Evolutionary conservation across 2,888 invertebrate species (phyloP).

Genomic region (Gasteruption jaculator): DNA sequence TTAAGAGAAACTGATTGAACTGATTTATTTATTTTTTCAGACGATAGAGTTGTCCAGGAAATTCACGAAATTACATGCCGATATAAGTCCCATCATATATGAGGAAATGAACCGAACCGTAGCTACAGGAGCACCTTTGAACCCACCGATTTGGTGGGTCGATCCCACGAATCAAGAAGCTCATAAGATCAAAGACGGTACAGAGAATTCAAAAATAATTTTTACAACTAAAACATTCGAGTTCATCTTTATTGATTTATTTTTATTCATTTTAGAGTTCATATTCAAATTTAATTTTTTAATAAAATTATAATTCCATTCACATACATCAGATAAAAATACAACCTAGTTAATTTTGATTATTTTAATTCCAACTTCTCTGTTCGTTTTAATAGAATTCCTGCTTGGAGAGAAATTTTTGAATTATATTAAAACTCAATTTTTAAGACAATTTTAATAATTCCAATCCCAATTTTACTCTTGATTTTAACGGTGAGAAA

Average conservation of each 20-base stretch:
- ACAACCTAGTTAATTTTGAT: neutral
- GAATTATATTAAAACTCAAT: too few species aligned
- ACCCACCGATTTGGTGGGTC: slow-evolving; percentile 83
- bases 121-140: slow-evolving; percentile 65
- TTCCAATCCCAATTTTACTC: too few species aligned
- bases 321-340: slow-evolving; percentile 5
- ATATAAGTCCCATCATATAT: slow-evolving; percentile 60
- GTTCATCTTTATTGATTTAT: neutral
- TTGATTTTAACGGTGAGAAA: too few species aligned
- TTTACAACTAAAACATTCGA: neutral
- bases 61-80: slow-evolving; percentile 64
- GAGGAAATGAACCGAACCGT: slow-evolving; percentile 61
- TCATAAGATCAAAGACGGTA: slow-evolving; percentile 50
- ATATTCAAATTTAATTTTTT: neutral
- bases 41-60: slow-evolving; percentile 61
- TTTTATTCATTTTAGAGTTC: slow-evolving; percentile 3
- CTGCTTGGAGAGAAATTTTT: too few species aligned
- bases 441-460: too few species aligned
- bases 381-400: too few species aligned
- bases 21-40: too few species aligned
- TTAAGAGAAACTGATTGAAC: too few species aligned
- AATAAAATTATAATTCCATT: neutral
- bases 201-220: slow-evolving; percentile 7
- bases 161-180: slow-evolving; percentile 65
- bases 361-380: too few species aligned